These are phyloP conservation scores for Australoheros scitulus DNA, from an alignment of 2,113 vertebrate species.

Conservation along the genomic window DNA sequence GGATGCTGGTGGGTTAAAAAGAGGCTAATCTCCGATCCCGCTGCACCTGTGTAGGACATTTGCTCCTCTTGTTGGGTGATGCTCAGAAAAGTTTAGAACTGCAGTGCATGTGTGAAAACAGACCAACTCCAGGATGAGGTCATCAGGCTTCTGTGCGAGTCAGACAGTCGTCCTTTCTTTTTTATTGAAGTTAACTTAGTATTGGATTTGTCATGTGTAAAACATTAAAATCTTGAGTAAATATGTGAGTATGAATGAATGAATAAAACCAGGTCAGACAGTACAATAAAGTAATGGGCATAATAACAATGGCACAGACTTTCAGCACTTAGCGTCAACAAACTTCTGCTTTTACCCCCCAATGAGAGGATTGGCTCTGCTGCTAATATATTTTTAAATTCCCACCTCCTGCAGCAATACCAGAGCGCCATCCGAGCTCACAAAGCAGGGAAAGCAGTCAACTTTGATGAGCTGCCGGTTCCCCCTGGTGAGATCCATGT, in stretches of 20 bases:
- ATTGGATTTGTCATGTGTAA: background rate
- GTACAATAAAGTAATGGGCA: background rate
- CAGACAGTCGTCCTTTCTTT: background rate
- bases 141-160: no score
- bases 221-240: background rate
- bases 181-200: background rate
- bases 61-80: background rate
- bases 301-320: background rate
- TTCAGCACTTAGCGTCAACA: background rate
- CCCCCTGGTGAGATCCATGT: constrained; percentile 86
- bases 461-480: constrained; percentile 90
- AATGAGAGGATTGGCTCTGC: background rate
- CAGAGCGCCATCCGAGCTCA: constrained; percentile 90
- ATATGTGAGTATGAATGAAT: background rate
- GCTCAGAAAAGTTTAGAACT: background rate
- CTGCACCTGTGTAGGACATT: background rate
- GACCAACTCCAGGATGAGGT: background rate
- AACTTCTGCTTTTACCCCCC: background rate
- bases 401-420: constrained; percentile 86
- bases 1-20: background rate
- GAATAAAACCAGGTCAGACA: background rate
- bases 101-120: background rate
- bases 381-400: background rate
- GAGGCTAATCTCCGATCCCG: background rate
- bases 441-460: constrained; percentile 87